phyloP scores from a whole-genome alignment of 2,888 invertebrate genomes.

The Trichopria drosophilae region DNA sequence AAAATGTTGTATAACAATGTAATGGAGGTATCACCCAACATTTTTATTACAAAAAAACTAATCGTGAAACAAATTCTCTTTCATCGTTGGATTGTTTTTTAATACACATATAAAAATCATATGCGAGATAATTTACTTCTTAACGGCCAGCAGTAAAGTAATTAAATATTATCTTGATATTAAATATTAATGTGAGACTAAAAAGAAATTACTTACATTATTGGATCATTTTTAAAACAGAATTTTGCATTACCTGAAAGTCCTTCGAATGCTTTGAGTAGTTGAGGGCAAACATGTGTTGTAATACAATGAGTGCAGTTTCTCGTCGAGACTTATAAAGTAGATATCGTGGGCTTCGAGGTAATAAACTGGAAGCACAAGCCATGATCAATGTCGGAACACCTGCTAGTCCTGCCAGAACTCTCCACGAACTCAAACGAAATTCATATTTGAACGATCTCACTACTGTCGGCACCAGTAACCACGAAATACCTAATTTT shows the following conservation, averaged over 20 bases:
- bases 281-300: conserved; percentile 60
- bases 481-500: conserved; percentile 43
- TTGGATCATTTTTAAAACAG: too few relatives aligned
- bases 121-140: too few relatives aligned
- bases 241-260: conserved; percentile 49
- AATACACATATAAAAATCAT: too few relatives aligned
- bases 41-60: too few relatives aligned
- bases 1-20: too few relatives aligned
- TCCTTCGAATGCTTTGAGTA: conserved; percentile 57
- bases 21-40: too few relatives aligned
- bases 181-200: too few relatives aligned
- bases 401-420: conserved; percentile 52
- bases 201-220: too few relatives aligned
- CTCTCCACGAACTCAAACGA: conserved; percentile 57
- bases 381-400: conserved; percentile 55
- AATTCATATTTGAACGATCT: conserved; percentile 42
- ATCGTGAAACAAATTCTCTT: too few relatives aligned
- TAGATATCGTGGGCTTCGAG: conserved; percentile 58
- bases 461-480: conserved; percentile 43
- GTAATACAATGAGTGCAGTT: conserved; percentile 54
- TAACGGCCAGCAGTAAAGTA: too few relatives aligned
- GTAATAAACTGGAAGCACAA: conserved; percentile 56
- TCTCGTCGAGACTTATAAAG: conserved; percentile 51
- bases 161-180: too few relatives aligned
- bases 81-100: too few relatives aligned